Conservation (phyloP, 2,888 invertebrate species). For the Drosophila cracens region DNA sequence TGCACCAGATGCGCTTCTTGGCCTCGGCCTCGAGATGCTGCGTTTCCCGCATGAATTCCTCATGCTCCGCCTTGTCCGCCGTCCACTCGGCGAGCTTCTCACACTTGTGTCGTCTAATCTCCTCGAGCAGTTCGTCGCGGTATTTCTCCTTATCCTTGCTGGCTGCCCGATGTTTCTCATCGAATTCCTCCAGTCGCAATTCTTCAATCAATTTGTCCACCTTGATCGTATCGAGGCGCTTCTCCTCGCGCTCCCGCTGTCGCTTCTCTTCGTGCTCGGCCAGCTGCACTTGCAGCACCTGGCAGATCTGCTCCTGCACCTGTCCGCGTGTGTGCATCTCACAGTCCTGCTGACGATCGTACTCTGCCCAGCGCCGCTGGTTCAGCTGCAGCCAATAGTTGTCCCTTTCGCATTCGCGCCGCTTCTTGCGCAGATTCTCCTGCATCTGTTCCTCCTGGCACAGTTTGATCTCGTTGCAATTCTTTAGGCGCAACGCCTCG, state of each 20-base stretch:
- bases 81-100: slow-evolving; percentile 39
- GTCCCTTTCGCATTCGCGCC: slow-evolving; percentile 64
- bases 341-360: slow-evolving; percentile 56
- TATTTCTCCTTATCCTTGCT: slow-evolving; percentile 47
- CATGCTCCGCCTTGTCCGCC: slow-evolving; percentile 66
- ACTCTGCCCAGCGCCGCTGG: slow-evolving; percentile 51
- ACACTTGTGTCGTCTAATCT: slow-evolving; percentile 58
- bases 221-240: slow-evolving; percentile 50
- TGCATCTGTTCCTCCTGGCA: slow-evolving; percentile 81
- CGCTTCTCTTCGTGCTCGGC: slow-evolving; percentile 50
- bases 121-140: slow-evolving; percentile 67
- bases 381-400: slow-evolving; percentile 74
- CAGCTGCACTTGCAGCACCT: slow-evolving; percentile 62
- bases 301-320: slow-evolving; percentile 55
- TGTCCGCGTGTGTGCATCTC: slow-evolving; percentile 62
- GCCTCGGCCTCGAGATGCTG: slow-evolving; percentile 68
- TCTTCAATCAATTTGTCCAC: slow-evolving; percentile 63
- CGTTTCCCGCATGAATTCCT: slow-evolving; percentile 67
- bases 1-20: slow-evolving; percentile 30
- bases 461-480: slow-evolving; percentile 66
- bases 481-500: slow-evolving; percentile 74
- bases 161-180: slow-evolving; percentile 31
- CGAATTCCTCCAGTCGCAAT: slow-evolving; percentile 67
- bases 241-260: slow-evolving; percentile 56
- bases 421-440: slow-evolving; percentile 71